Evolutionary conservation across 2,888 invertebrate genomes (phyloP).

Genomic region (Oasisia sp.): DNA sequence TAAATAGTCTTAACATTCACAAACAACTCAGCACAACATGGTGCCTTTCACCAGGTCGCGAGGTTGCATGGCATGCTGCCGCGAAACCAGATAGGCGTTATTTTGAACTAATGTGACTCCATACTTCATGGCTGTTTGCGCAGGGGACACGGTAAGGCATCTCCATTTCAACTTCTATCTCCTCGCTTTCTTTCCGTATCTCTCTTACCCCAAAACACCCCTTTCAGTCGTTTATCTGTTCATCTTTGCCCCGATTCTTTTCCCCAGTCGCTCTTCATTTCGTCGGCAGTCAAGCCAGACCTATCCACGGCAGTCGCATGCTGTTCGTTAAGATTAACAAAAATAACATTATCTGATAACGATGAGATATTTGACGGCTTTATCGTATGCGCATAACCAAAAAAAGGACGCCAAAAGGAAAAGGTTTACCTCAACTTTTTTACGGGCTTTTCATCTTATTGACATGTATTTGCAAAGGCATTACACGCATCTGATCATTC

Average conservation of each 20-base stretch:
- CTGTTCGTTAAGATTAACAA: neutral
- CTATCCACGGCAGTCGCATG: neutral
- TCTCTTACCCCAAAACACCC: neutral
- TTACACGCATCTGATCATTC: neutral
- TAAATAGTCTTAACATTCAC: constrained; percentile 1
- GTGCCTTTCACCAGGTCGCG: neutral
- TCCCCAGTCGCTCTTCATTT: neutral
- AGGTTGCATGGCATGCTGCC: neutral
- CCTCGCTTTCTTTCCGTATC: neutral
- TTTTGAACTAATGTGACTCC: neutral
- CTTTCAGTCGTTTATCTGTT: neutral
- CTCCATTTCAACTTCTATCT: neutral
- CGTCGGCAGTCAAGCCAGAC: neutral
- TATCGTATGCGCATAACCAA: neutral
- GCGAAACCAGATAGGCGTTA: constrained; percentile 2
- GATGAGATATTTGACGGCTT: neutral
- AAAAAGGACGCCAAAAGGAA: neutral
- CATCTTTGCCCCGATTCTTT: neutral
- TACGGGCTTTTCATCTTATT: neutral
- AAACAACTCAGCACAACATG: neutral
- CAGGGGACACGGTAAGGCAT: neutral
- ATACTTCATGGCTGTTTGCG: neutral
- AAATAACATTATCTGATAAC: neutral
- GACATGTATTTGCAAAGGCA: neutral
- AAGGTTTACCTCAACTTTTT: neutral